Evolutionary conservation across 2,888 invertebrate genomes (phyloP).

Genomic region (Andrena chrysosceles): DNA sequence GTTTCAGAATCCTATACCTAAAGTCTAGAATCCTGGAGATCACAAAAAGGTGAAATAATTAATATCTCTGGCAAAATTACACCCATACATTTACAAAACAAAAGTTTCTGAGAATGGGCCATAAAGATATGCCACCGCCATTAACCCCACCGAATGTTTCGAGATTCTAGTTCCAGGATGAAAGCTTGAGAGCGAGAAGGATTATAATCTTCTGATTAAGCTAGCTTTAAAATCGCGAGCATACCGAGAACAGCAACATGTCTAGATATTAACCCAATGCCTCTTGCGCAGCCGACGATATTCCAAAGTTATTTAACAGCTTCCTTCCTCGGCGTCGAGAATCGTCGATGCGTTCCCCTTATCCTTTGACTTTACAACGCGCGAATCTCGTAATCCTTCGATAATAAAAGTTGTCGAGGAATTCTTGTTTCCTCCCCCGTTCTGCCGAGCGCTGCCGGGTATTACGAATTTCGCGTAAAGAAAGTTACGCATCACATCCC

Average conservation of each 20-base stretch:
- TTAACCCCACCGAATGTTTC: too few relatives aligned
- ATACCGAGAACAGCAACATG: neutral
- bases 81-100: too few relatives aligned
- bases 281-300: neutral
- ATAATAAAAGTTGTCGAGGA: constrained; percentile 26
- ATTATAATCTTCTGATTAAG: too few relatives aligned
- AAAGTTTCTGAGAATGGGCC: too few relatives aligned
- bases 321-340: neutral
- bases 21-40: too few relatives aligned
- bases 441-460: neutral
- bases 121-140: too few relatives aligned
- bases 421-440: neutral
- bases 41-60: too few relatives aligned
- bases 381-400: constrained; percentile 21
- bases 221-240: neutral
- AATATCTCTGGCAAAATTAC: too few relatives aligned
- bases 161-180: too few relatives aligned
- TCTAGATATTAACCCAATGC: neutral
- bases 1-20: too few relatives aligned
- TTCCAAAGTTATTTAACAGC: constrained; percentile 11
- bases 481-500: constrained; percentile 33
- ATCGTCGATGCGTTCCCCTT: neutral
- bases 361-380: neutral
- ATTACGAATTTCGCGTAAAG: constrained; percentile 29
- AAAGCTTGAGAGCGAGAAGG: too few relatives aligned